Evolutionary conservation across 2,797 vertebrate species (phyloP).

Genomic region (Pangasius macronema): DNA sequence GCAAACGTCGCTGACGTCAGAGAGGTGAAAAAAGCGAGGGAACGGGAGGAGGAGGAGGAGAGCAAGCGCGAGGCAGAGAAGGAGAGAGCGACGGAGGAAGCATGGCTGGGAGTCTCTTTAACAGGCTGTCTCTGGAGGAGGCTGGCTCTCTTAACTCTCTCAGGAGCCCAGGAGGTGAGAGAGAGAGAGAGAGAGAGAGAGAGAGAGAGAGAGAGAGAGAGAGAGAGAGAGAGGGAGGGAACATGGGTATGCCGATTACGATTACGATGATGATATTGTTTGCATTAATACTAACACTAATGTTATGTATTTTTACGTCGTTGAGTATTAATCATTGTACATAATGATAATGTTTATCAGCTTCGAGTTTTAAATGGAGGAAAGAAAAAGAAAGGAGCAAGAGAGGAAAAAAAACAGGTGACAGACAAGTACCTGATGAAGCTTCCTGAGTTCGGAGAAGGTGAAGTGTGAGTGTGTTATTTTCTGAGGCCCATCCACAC

Average conservation of each 20-base stretch:
- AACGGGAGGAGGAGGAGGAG: conserved; percentile 59
- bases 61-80: conserved; percentile 41
- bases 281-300: background rate
- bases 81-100: conserved; percentile 33
- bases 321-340: background rate
- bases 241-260: background rate
- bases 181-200: conserved; percentile 6
- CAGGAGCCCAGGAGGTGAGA: conserved; percentile 65
- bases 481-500: background rate
- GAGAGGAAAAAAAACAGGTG: background rate
- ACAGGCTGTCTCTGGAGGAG: conserved; percentile 75
- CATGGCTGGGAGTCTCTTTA: conserved; percentile 76
- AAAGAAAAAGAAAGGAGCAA: background rate
- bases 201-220: conserved; percentile 17
- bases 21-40: conserved; percentile 53
- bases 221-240: conserved; percentile 8
- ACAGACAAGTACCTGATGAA: background rate
- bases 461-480: background rate
- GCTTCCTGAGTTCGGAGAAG: background rate
- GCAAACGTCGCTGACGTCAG: conserved; percentile 45
- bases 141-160: conserved; percentile 73
- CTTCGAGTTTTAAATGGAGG: background rate
- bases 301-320: no score
- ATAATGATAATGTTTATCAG: background rate
- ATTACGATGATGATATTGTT: background rate